phyloP scores from a whole-genome alignment of 1,140 invertebrate genomes.

The Orius laevigatus region DNA sequence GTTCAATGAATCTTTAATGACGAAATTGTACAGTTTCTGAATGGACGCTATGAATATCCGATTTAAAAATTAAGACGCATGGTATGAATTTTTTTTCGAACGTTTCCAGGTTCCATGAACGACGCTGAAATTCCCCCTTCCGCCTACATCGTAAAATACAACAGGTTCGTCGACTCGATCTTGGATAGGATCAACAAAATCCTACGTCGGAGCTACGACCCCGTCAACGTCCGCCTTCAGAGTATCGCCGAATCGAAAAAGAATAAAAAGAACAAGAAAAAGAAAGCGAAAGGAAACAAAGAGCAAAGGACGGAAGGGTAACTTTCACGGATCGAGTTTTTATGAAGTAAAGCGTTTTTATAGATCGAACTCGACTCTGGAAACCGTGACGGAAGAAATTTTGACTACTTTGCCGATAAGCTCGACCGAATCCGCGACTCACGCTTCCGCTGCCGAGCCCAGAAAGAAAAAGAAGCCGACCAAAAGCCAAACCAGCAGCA shows the following conservation, averaged over 20 bases:
- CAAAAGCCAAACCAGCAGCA: neutral
- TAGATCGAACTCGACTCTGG: neutral
- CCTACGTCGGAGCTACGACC: slow-evolving; percentile 57
- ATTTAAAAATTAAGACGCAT: slow-evolving; percentile 1
- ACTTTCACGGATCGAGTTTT: neutral
- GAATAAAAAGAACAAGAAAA: slow-evolving; percentile 16
- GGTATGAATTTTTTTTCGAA: neutral
- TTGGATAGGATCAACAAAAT: slow-evolving; percentile 61
- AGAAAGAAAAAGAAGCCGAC: slow-evolving; percentile 16
- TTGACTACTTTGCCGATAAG: neutral
- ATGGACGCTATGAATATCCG: too few species aligned
- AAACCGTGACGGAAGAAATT: neutral
- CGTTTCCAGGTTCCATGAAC: slow-evolving; percentile 15
- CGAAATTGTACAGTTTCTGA: too few species aligned
- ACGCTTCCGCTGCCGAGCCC: slow-evolving; percentile 4
- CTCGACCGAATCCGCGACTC: neutral
- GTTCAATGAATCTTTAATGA: too few species aligned
- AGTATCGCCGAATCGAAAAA: slow-evolving; percentile 34
- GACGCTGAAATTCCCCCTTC: slow-evolving; percentile 32
- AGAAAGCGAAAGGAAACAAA: slow-evolving; percentile 16
- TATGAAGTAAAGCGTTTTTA: neutral
- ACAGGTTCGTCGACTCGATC: slow-evolving; percentile 65
- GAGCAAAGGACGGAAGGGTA: neutral
- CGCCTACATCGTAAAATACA: slow-evolving; percentile 59
- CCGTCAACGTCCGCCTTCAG: slow-evolving; percentile 60